Conservation (phyloP, 2,797 vertebrate genomes). For the Cynodonichthys magdalenae region DNA sequence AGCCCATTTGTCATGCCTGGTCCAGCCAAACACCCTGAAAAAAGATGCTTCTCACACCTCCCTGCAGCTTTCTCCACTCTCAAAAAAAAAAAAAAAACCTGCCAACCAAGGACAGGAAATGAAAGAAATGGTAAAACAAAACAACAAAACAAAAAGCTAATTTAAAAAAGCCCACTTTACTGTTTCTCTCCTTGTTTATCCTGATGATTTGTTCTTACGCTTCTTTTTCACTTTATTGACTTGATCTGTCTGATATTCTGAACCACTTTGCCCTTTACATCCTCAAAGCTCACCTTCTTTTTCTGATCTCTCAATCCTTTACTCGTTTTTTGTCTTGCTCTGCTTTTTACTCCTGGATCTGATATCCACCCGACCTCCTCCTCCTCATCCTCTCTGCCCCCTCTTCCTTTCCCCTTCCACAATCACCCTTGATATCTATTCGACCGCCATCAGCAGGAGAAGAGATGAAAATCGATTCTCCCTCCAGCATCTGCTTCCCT, state of each 20-base stretch:
- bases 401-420: constrained; percentile 49
- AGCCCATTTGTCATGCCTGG: constrained; percentile 63
- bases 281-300: constrained; percentile 58
- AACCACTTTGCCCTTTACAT: constrained; percentile 47
- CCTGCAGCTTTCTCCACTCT: constrained; percentile 9
- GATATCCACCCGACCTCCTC: constrained; percentile 32
- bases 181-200: constrained; percentile 8
- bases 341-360: constrained; percentile 51
- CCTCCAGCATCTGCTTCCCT: constrained; percentile 64
- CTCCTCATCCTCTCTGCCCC: constrained; percentile 16
- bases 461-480: constrained; percentile 81
- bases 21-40: constrained; percentile 27
- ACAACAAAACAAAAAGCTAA: constrained; percentile 2
- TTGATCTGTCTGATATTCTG: constrained; percentile 40
- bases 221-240: constrained; percentile 21
- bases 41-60: constrained; percentile 21
- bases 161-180: constrained; percentile 1
- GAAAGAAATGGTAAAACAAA: neutral
- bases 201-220: constrained; percentile 10
- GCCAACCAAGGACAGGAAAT: neutral
- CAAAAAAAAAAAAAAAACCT: neutral
- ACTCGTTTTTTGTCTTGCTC: constrained; percentile 45
- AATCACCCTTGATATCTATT: constrained; percentile 77
- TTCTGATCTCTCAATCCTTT: constrained; percentile 61
- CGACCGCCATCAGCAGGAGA: constrained; percentile 64